A percentile compares a stretch with the other conserved stretches of the same genome.
Conservation (phyloP, 2,888 invertebrate genomes). For the Fissipunctia ypsillon region DNA sequence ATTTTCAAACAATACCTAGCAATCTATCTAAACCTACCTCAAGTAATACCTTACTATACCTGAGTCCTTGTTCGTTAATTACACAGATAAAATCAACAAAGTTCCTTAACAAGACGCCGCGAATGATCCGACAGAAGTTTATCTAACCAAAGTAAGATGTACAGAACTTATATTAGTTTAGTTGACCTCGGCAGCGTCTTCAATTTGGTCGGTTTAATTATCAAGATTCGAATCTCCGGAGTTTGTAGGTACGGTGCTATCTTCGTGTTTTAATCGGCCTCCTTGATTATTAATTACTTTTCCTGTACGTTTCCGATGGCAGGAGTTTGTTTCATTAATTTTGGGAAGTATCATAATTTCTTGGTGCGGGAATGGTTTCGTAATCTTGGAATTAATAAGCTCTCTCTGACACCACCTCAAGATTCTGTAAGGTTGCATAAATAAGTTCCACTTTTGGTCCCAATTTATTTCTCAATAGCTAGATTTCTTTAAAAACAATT, state of each 20-base stretch:
- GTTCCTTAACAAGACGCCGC: slow-evolving; percentile 69
- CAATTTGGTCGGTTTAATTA: slow-evolving; percentile 70
- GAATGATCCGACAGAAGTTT: slow-evolving; percentile 72
- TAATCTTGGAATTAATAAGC: slow-evolving; percentile 13
- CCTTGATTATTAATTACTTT: slow-evolving; percentile 63
- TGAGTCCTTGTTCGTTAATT: slow-evolving; percentile 66
- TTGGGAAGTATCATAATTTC: slow-evolving; percentile 40
- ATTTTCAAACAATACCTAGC: slow-evolving; percentile 32
- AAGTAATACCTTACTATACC: slow-evolving; percentile 49
- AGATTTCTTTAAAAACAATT: background rate
- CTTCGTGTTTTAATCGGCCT: slow-evolving; percentile 49
- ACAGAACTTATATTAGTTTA: slow-evolving; percentile 70
- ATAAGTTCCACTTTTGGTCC: background rate
- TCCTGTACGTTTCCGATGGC: slow-evolving; percentile 47
- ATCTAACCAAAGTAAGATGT: slow-evolving; percentile 71
- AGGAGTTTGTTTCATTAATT: slow-evolving; percentile 47
- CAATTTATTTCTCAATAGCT: background rate
- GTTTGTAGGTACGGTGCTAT: slow-evolving; percentile 36
- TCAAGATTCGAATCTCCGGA: slow-evolving; percentile 64
- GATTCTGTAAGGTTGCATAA: background rate
- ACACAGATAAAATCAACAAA: slow-evolving; percentile 72
- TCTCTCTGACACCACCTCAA: background rate
- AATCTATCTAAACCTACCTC: slow-evolving; percentile 28
- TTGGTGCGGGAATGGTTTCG: background rate
- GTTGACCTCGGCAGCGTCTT: slow-evolving; percentile 66